Conservation (phyloP, 2,888 invertebrate genomes). For the Ceriagrion tenellum region DNA sequence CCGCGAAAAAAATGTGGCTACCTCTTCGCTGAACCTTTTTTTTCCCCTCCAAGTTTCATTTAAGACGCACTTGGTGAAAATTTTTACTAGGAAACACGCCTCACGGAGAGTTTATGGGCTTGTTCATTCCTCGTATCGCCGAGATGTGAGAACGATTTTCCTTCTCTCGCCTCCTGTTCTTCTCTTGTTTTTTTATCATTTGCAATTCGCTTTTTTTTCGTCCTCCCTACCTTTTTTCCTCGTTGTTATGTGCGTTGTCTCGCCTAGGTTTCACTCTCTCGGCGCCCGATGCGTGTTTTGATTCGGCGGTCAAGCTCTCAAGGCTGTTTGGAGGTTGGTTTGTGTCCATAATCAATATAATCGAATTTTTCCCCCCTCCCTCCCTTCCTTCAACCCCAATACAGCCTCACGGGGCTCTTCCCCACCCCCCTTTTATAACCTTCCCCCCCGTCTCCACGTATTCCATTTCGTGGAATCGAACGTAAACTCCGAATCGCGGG, state of each 20-base stretch:
- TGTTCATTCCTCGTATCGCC: neutral
- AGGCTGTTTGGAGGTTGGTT: slow-evolving; percentile 22
- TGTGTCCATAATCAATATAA: slow-evolving; percentile 20
- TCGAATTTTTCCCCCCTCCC: neutral
- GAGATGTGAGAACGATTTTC: neutral
- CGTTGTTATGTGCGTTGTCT: neutral
- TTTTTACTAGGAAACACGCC: neutral
- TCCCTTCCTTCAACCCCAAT: neutral
- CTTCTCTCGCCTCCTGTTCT: neutral
- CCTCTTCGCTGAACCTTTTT: no score
- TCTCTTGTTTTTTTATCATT: neutral
- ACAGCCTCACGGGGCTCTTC: neutral
- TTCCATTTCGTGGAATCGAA: neutral
- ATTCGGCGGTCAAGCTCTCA: neutral
- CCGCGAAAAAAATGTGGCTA: no score
- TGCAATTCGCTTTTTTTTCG: no score
- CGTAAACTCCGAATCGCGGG: neutral
- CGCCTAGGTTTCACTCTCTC: neutral
- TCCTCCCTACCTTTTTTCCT: neutral
- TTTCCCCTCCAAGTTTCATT: neutral
- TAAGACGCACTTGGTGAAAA: neutral
- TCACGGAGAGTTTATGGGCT: neutral
- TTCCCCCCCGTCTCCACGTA: neutral
- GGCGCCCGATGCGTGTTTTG: neutral
- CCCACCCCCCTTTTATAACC: no score